Base-by-base conservation (phyloP, 2,113 vertebrate genomes). In the Lasiurus cinereus region DNA sequence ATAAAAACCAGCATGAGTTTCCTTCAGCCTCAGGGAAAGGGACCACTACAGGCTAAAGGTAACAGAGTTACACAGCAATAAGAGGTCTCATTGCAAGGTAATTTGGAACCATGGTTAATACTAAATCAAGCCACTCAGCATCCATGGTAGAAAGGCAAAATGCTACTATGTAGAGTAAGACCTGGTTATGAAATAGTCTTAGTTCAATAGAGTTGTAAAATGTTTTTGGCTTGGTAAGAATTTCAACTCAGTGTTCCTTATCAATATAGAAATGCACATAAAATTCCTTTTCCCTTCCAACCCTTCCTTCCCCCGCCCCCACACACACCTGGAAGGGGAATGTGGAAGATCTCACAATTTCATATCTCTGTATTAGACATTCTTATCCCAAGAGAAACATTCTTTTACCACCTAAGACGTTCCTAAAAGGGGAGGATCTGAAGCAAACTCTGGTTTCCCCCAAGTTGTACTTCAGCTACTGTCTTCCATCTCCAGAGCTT, bases 321-420 rank as follows among this genome's bases (percentile, higher is more conserved):
- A 46, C 29, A 59, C 80, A 83, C 39, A 91, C 64, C 54, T 79
- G 79, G 70, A 85, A 87, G 5, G 80, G 29, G 54, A 90, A 64
- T 85, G 83, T 85, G 72, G 72, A 92, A 83, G 80, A 79, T 56
- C 79, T 96, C 86, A 93, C 62, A 52, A 90, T 83, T 80, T 91
- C 29, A 29, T 46, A 62, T 86, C 86, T 85, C 69, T 76, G 50
- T 46, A 70, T 95, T 67, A 89, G 70, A 72, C 87, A 96, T 66
- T 13, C 62, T 36, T 87, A 62, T 69, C 90, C 67, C 87, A 94
- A 77, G 76, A 96, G 83, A 89, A 96, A 87, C 90, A 93, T 84
- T 90, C 67, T 67, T 93, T 94, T 86, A 84, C 52, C 67, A 83
- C 72, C 89, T 93, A 83, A 93, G 76, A 86, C 64, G 72, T 83